phyloP scores from a whole-genome alignment of 2,113 vertebrate species.

The Rattus rattus region DNA sequence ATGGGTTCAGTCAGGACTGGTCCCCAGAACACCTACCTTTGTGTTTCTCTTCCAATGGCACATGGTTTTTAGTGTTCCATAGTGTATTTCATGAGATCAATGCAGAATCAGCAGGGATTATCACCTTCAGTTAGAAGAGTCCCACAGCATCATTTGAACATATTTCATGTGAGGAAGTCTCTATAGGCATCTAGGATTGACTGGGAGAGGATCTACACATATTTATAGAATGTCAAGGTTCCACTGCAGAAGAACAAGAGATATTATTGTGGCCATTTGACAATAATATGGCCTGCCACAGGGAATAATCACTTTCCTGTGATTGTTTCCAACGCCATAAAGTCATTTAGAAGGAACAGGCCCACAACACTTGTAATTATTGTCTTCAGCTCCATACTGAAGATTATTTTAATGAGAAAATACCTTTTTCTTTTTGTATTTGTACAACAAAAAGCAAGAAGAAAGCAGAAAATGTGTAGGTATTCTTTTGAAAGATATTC shows the following conservation, averaged over 20 bases:
- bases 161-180: constrained; percentile 30
- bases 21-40: background rate
- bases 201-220: background rate
- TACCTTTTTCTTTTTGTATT: constrained; percentile 13
- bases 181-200: background rate
- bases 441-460: constrained; percentile 41
- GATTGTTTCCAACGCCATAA: constrained; percentile 27
- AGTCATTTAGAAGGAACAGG: constrained; percentile 52
- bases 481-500: background rate
- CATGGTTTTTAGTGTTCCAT: background rate
- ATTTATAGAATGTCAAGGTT: background rate
- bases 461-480: background rate
- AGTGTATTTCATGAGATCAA: background rate
- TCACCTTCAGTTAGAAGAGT: background rate
- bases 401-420: constrained; percentile 47
- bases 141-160: background rate
- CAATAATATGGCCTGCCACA: background rate
- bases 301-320: constrained; percentile 21
- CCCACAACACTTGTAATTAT: constrained; percentile 2
- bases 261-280: background rate
- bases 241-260: background rate
- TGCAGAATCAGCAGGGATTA: background rate
- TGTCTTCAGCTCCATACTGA: constrained; percentile 35
- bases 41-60: background rate
- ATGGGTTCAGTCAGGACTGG: too few species aligned